phyloP scores from a whole-genome alignment of 2,888 invertebrate species.

The Nomada lathburiana region DNA sequence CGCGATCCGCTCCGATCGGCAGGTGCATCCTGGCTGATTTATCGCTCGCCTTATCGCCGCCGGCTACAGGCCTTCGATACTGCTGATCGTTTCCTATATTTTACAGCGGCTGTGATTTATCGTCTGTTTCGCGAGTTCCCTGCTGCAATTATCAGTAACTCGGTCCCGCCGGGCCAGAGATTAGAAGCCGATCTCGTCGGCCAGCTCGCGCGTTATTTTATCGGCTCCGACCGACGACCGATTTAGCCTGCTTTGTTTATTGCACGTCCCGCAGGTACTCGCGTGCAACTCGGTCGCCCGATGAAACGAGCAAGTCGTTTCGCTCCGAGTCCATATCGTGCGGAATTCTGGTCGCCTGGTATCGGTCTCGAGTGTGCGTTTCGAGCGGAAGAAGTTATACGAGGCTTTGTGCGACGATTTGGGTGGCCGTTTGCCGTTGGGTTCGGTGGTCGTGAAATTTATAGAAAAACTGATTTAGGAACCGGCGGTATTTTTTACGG shows the following conservation, averaged over 20 bases:
- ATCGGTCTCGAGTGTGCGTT: background rate
- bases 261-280: conserved; percentile 39
- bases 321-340: background rate
- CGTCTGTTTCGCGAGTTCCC: conserved; percentile 71
- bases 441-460: no score
- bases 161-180: conserved; percentile 67
- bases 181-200: conserved; percentile 64
- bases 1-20: conserved; percentile 70
- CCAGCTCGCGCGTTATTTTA: conserved; percentile 60
- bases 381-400: background rate
- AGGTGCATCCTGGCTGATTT: conserved; percentile 76
- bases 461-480: no score
- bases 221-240: conserved; percentile 64
- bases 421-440: background rate
- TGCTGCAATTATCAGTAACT: conserved; percentile 73
- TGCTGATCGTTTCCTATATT: conserved; percentile 78
- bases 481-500: no score
- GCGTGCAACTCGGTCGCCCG: conserved; percentile 12
- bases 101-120: conserved; percentile 76
- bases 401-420: background rate
- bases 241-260: conserved; percentile 57
- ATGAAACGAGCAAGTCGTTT: conserved; percentile 17
- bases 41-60: conserved; percentile 73
- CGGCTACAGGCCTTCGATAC: conserved; percentile 71
- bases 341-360: background rate